These are phyloP conservation scores for Leptothorax acervorum DNA, from an alignment of 2,888 invertebrate genomes.

Conservation along the genomic window DNA sequence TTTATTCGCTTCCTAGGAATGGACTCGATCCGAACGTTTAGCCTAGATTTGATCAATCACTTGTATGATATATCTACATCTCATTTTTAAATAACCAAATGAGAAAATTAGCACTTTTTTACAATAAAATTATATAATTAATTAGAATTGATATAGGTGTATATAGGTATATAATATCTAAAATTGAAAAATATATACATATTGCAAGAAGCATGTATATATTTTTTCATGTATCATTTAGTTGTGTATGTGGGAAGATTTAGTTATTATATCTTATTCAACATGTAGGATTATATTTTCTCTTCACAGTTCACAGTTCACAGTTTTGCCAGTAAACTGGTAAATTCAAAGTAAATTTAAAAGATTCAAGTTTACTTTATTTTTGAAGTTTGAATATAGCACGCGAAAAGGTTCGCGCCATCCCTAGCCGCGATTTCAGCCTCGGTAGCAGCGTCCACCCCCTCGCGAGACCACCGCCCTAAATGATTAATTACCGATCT, in stretches of 20 bases:
- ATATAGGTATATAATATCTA: not conserved
- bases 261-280: not conserved
- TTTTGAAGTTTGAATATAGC: constrained; percentile 1
- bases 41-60: constrained; percentile 8
- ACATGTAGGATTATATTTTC: not conserved
- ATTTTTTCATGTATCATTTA: not conserved
- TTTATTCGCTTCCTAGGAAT: constrained; percentile 66
- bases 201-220: not conserved
- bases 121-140: not conserved
- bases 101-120: not conserved
- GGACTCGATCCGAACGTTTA: constrained; percentile 36
- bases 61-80: not conserved
- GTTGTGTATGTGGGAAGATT: not conserved
- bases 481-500: constrained; percentile 84
- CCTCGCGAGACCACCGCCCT: constrained; percentile 70
- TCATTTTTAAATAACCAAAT: not conserved
- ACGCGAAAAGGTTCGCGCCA: constrained; percentile 47
- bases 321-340: not conserved
- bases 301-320: too few relatives aligned
- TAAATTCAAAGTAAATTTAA: not conserved
- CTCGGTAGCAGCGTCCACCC: constrained; percentile 58
- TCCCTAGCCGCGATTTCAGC: constrained; percentile 56
- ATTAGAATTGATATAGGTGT: not conserved
- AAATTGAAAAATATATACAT: not conserved
- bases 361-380: not conserved